Evolutionary conservation across 2,113 vertebrate species (phyloP).

Genomic region (Rhinopithecus roxellana): DNA sequence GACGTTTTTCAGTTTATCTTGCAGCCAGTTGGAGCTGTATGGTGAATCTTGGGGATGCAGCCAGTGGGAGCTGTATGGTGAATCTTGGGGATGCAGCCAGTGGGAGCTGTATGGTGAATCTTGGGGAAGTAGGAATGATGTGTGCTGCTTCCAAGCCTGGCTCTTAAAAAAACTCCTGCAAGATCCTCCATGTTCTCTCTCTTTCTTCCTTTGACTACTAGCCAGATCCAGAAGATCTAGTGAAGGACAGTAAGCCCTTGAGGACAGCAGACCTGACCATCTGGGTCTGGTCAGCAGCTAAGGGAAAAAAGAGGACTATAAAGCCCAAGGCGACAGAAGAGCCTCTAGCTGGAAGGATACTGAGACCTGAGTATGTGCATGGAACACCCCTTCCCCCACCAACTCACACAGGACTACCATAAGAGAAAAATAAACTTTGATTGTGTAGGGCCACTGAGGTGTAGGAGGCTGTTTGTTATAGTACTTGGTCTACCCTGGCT

Average conservation of each 20-base stretch:
- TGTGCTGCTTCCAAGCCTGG: background rate
- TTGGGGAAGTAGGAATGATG: background rate
- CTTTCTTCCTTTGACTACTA: background rate
- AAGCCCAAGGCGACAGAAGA: background rate
- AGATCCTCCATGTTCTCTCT: background rate
- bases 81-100: background rate
- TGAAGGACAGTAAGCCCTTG: background rate
- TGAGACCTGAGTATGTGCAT: background rate
- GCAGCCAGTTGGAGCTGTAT: background rate
- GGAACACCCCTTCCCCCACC: rapidly evolving
- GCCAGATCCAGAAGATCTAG: background rate
- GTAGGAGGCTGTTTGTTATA: background rate
- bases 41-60: background rate
- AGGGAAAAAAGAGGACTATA: background rate
- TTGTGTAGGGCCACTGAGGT: background rate
- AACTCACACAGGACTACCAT: background rate
- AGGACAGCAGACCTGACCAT: background rate
- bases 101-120: background rate
- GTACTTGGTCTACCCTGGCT: background rate
- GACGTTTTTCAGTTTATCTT: background rate
- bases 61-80: background rate
- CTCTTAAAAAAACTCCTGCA: background rate
- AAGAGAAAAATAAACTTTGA: background rate
- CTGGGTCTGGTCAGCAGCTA: background rate
- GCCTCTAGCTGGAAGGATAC: background rate